A percentile compares a stretch with the other conserved stretches of the same genome.
Conservation (phyloP, 2,888 invertebrate genomes). For the Rhagonycha lutea region DNA sequence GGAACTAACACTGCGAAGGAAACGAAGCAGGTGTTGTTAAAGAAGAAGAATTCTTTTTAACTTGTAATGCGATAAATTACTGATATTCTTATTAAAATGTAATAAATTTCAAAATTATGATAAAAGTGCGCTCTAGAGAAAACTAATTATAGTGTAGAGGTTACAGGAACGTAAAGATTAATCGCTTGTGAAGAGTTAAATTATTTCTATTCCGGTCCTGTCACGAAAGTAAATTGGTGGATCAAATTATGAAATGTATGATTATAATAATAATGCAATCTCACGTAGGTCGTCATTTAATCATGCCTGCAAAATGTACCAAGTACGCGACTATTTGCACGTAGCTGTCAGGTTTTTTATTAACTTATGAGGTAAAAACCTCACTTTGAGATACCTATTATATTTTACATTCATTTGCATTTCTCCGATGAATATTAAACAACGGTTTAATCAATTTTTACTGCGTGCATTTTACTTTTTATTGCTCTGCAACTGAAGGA, state of each 20-base stretch:
- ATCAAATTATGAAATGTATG: background rate
- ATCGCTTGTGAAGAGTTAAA: background rate
- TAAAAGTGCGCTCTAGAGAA: background rate
- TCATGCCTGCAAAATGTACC: constrained; percentile 11
- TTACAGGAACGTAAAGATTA: background rate
- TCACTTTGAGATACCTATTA: background rate
- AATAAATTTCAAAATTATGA: background rate
- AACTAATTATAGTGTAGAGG: background rate
- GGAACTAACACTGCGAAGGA: too few species aligned
- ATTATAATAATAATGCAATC: background rate
- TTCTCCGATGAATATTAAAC: background rate
- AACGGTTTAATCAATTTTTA: background rate
- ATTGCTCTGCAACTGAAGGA: background rate
- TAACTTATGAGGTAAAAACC: background rate
- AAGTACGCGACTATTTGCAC: constrained; percentile 25
- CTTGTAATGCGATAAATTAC: background rate
- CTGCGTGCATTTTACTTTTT: background rate
- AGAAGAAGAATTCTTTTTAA: too few species aligned
- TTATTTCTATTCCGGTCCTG: background rate
- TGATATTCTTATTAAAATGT: background rate
- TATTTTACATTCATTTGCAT: background rate
- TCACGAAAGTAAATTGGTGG: constrained; percentile 6
- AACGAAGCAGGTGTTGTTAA: too few species aligned
- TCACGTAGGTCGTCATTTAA: constrained; percentile 8
- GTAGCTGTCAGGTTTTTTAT: constrained; percentile 20